A percentile compares a stretch with the other conserved stretches of the same genome.
phyloP scores from a whole-genome alignment of 2,888 invertebrate genomes.

The Abrostola triplasia region DNA sequence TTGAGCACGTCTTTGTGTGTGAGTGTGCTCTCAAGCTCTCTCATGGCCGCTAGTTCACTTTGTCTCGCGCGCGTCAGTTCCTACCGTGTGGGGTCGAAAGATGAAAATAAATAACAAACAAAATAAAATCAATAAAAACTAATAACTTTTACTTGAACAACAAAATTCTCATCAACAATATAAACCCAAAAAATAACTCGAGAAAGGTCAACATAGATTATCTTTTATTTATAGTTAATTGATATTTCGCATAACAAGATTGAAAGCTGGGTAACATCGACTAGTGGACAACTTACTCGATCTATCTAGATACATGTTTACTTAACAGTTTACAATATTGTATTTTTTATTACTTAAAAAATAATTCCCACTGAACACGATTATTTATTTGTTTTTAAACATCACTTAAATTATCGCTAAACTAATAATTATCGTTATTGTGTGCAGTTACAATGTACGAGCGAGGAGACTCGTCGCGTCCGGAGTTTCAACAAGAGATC shows the following conservation, averaged over 20 bases:
- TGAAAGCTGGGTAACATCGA: constrained; percentile 84
- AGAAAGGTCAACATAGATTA: constrained; percentile 79
- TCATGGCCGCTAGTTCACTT: constrained; percentile 77
- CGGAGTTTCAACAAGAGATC: constrained; percentile 74
- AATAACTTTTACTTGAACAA: constrained; percentile 77
- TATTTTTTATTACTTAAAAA: constrained; percentile 83
- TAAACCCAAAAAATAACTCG: constrained; percentile 78
- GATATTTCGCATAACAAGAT: constrained; percentile 83
- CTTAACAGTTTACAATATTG: constrained; percentile 86
- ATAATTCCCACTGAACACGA: constrained; percentile 87
- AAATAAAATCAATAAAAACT: constrained; percentile 69
- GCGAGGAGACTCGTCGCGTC: constrained; percentile 67
- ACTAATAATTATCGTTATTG: constrained; percentile 83
- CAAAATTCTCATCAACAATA: constrained; percentile 77
- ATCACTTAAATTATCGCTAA: constrained; percentile 85
- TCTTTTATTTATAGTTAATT: constrained; percentile 71
- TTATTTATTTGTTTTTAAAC: constrained; percentile 78
- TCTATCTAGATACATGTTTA: constrained; percentile 86
- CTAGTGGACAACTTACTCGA: constrained; percentile 85
- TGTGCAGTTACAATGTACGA: constrained; percentile 81
- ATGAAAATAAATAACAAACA: constrained; percentile 73
- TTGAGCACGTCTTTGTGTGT: constrained; percentile 76
- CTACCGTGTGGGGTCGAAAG: constrained; percentile 76
- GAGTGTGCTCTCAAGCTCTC: constrained; percentile 74
- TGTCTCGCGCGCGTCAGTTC: constrained; percentile 79